Conservation (phyloP, 2,888 invertebrate genomes). For the Diloba caeruleocephala region DNA sequence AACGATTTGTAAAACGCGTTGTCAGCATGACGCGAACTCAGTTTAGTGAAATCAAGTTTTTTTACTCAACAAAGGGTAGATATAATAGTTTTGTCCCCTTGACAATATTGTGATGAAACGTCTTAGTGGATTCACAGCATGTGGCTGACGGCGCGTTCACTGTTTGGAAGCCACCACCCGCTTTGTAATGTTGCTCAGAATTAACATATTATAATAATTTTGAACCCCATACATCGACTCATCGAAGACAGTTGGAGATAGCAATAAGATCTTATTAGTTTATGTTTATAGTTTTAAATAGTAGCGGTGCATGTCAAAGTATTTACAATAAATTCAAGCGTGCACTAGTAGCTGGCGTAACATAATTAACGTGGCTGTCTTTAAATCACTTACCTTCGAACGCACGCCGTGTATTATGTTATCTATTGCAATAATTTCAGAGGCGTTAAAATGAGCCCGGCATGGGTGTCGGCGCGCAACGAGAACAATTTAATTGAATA, state of each 20-base stretch:
- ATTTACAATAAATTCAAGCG: slow-evolving; percentile 61
- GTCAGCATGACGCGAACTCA: slow-evolving; percentile 85
- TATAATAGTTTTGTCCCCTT: slow-evolving; percentile 79
- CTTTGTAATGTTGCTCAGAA: slow-evolving; percentile 66
- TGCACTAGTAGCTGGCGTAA: slow-evolving; percentile 42
- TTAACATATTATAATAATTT: slow-evolving; percentile 81
- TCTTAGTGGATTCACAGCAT: slow-evolving; percentile 81
- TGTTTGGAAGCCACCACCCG: slow-evolving; percentile 82
- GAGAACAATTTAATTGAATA: slow-evolving; percentile 88
- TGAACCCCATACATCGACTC: slow-evolving; percentile 74
- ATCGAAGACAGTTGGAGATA: slow-evolving; percentile 60
- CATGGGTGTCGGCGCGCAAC: slow-evolving; percentile 66
- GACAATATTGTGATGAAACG: slow-evolving; percentile 81
- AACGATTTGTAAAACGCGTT: slow-evolving; percentile 84
- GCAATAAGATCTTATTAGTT: slow-evolving; percentile 64
- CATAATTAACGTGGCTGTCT: slow-evolving; percentile 57
- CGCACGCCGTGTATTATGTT: slow-evolving; percentile 67
- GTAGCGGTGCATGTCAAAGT: slow-evolving; percentile 64
- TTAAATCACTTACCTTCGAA: slow-evolving; percentile 70
- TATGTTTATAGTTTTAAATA: slow-evolving; percentile 66
- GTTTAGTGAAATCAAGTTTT: slow-evolving; percentile 71
- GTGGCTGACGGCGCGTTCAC: slow-evolving; percentile 73
- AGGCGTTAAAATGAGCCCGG: slow-evolving; percentile 78
- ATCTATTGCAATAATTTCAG: slow-evolving; percentile 83
- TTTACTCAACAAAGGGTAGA: slow-evolving; percentile 68